These are phyloP conservation scores for Metaphire vulgaris DNA, from an alignment of 1,140 invertebrate genomes.

Conservation along the genomic window DNA sequence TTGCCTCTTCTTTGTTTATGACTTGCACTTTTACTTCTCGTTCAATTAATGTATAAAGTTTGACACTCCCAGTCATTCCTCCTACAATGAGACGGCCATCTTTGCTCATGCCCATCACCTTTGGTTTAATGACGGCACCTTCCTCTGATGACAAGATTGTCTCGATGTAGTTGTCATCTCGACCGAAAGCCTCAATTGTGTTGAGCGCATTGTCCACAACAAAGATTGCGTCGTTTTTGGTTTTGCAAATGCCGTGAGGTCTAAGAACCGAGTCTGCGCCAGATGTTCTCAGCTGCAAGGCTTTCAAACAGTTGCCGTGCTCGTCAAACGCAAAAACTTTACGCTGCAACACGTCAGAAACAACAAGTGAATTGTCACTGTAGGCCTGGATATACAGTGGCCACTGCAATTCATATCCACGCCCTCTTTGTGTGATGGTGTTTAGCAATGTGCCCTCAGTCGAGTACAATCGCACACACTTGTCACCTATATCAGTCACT, in stretches of 20 bases:
- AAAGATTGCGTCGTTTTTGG: not conserved
- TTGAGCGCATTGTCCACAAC: not conserved
- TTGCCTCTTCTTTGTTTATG: not conserved
- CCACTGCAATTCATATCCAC: not conserved
- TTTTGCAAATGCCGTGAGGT: not conserved
- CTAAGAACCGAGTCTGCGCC: not conserved
- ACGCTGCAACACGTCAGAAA: not conserved
- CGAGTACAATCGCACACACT: not conserved
- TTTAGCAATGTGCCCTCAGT: not conserved
- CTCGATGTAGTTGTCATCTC: not conserved
- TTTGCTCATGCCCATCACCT: not conserved
- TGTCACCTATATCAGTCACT: not conserved
- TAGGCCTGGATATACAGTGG: not conserved
- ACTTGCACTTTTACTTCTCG: not conserved
- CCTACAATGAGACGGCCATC: not conserved
- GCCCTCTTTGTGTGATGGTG: not conserved
- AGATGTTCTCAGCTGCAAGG: not conserved
- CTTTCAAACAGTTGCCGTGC: not conserved
- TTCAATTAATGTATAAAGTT: not conserved
- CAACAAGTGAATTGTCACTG: not conserved
- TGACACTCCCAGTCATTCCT: not conserved
- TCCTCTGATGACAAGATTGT: not conserved
- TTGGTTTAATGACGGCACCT: not conserved
- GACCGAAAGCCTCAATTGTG: not conserved
- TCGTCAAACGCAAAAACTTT: not conserved